Evolutionary conservation across 2,888 invertebrate species (phyloP), one percentile per base, ranked within the genome.

Genomic region (Beris chalybata): DNA sequence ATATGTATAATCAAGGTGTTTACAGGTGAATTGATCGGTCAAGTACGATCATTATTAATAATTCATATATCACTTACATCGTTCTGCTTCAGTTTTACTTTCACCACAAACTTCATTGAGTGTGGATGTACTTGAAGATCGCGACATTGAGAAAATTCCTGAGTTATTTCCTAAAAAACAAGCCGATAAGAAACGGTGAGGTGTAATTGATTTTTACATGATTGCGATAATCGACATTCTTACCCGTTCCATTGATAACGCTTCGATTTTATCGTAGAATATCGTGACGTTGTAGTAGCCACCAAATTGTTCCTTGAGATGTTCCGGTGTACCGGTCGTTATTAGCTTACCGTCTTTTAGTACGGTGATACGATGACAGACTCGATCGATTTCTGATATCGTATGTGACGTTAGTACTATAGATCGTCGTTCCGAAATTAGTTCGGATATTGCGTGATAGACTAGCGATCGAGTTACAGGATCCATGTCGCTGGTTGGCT

Each of bases 401-500:
- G 80, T 79, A 69, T 81, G 81, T 3, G 81, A 81, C 1, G 81
- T 81, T 2, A 81, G 71, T n/a, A 81, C 75, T 4, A 81, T 77
- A 0, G 80, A 78, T 0, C 80, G 74, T 3, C 76, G 75, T 1
- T 76, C 75, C 4, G 73, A 70, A 30, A 79, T 70, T 52, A 81
- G 70, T 47, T 78, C 74, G 48, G 76, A 74, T 31, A 81, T 79
- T 38, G 80, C 76, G 22, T 75, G 75, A 67, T 81, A 81, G 7
- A 81, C 78, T 64, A 81, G 73, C 3, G 76, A 74, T 15, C 81
- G 73, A 2, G 81, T 81, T 3, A 82, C 78, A 5, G 89, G 89
- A 81, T 90, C 89, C 67, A 89, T 87, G 5, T 89, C 89, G 65
- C 86, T 87, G 0, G 89, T 89, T 0, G 90, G 91, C 75, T 91